Evolutionary conservation across 2,113 vertebrate genomes (phyloP).

Genomic region (Nesoenas mayeri): DNA sequence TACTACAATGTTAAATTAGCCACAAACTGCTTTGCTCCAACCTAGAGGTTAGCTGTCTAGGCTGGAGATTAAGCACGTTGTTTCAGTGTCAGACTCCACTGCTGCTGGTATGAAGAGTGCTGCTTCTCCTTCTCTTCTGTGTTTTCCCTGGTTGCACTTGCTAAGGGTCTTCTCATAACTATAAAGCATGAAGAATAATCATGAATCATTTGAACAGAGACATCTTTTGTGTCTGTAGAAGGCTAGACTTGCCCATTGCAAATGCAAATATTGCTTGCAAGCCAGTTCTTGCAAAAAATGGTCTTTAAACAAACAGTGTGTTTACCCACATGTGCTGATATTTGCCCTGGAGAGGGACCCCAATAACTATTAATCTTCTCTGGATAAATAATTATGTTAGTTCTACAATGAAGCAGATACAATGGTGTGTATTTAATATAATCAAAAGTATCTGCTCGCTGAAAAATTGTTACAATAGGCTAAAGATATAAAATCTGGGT

Average conservation of each 20-base stretch:
- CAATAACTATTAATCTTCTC: not conserved
- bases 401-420: not conserved
- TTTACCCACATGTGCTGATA: rapidly evolving
- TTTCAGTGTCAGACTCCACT: not conserved
- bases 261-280: not conserved
- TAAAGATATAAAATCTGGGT: not conserved
- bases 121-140: not conserved
- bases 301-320: not conserved
- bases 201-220: not conserved
- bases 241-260: not conserved
- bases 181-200: not conserved
- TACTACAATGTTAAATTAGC: not conserved
- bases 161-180: not conserved
- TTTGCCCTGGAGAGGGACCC: not conserved
- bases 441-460: not conserved
- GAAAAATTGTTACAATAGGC: not conserved
- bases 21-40: not conserved
- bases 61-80: not conserved
- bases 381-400: not conserved
- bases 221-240: not conserved
- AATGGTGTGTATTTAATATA: not conserved
- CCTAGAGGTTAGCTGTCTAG: not conserved
- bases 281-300: not conserved
- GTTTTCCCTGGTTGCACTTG: not conserved
- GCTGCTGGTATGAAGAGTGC: not conserved